Base-by-base conservation (phyloP, 2,888 invertebrate species). In the Tiliacea citrago region DNA sequence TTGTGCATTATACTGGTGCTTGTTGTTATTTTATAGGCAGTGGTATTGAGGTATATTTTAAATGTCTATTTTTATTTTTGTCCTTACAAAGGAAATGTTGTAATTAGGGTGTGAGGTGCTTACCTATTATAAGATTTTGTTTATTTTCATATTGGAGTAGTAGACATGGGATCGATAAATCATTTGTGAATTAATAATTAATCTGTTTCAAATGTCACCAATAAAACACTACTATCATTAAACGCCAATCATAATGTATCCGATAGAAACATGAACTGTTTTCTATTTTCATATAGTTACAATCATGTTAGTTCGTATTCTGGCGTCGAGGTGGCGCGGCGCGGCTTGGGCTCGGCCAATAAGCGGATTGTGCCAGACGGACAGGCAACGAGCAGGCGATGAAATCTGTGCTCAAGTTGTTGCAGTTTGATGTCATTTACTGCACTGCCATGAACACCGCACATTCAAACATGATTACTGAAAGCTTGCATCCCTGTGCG, bases 291-390 rank as follows among this genome's bases (percentile, higher is more conserved):
- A 24, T n/a, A 16, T 10, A 29, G n/a, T 72, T 39, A 35, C 3
- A 3, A 39, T n/a, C 18, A 18, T 47, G 21, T 47, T 53, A 35
- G 24, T 51, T 51, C 3, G 24, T 9, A 39, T 51, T 35, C 35
- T 18, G 8, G 42, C 73, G 21, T 5, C 21, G 73, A 51, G 16
- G 24, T 3, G 29, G 29, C 29, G 29, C 24, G 12, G 47, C 39
- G n/a, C 3, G 57, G 16, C 13, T 7, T n/a, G 12, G 16, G 49
- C 24, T 45, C 42, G 29, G n/a, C 57, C 70, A 47, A 10, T 79
- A 79, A 76, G 73, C 73, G 60, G 79, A 53, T 79, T 75, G 39
- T 75, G 60, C n/a, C 58, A n/a, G n/a, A 18, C 47, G 45, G 47
- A 13, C 45, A 18, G 35, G 13, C n/a, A 18, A 18, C 47, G 45